A percentile compares a stretch with the other conserved stretches of the same genome.
These are phyloP conservation scores for Phocides pigmalion DNA, from an alignment of 1,140 invertebrate species.

Conservation along the genomic window DNA sequence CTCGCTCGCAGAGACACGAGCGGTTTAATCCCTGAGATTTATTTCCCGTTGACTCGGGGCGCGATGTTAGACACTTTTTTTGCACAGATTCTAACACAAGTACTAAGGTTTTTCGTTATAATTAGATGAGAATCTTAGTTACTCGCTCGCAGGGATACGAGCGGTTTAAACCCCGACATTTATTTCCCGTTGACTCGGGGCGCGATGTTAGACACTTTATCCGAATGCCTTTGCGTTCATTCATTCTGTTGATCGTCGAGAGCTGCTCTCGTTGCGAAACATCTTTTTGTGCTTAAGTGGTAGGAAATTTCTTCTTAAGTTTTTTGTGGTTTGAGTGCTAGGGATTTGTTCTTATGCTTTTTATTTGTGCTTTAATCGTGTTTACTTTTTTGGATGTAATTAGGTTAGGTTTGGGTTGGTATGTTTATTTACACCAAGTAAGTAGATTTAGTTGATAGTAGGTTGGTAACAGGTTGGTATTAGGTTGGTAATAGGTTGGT, in stretches of 20 bases:
- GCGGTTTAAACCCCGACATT: conserved; percentile 25
- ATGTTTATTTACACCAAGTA: no score
- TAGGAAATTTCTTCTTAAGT: conserved; percentile 18
- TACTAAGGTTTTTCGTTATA: no score
- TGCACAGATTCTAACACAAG: no score
- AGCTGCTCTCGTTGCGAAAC: conserved; percentile 28
- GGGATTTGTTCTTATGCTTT: conserved; percentile 6
- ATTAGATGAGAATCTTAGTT: no score
- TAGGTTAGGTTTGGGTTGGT: no score
- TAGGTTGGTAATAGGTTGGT: no score
- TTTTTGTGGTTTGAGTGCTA: not conserved
- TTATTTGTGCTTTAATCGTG: conserved; percentile 6
- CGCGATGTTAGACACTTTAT: conserved; percentile 34
- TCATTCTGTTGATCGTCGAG: conserved; percentile 26
- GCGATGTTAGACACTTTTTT: conserved; percentile 34
- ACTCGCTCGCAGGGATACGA: not conserved
- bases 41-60: conserved; percentile 22
- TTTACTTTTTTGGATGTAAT: not conserved
- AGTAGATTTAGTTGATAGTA: no score
- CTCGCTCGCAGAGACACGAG: not conserved
- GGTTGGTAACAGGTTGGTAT: no score
- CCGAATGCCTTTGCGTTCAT: conserved; percentile 33
- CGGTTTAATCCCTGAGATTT: conserved; percentile 24
- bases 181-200: conserved; percentile 24
- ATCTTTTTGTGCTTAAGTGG: conserved; percentile 25